Evolutionary conservation across 1,140 invertebrate genomes (phyloP).

Genomic region (Brachionus manjavacas): DNA sequence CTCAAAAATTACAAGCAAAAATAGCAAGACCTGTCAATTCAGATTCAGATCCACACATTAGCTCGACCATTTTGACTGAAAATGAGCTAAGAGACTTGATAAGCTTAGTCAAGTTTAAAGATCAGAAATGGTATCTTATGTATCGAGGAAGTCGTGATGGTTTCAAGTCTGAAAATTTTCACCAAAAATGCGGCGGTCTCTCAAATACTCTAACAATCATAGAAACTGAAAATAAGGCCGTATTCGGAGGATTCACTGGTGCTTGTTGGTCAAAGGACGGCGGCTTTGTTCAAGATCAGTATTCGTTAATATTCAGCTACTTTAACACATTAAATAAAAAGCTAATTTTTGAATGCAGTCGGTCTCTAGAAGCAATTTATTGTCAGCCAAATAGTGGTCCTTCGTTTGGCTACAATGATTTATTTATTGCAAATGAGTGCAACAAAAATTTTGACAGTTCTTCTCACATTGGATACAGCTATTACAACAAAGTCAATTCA

Average conservation of each 20-base stretch:
- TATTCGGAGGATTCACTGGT: conserved; percentile 45
- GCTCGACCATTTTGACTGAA: neutral
- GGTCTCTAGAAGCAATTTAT: neutral
- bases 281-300: conserved; percentile 17
- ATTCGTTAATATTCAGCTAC: conserved; percentile 44
- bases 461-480: neutral
- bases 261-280: conserved; percentile 33
- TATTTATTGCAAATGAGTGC: neutral
- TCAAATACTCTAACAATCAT: conserved; percentile 44
- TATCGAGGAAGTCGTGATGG: conserved; percentile 44
- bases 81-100: neutral
- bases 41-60: neutral
- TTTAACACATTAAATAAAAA: neutral
- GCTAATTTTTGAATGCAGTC: neutral
- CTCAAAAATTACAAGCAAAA: neutral
- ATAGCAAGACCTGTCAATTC: neutral
- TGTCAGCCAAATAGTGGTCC: neutral
- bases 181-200: conserved; percentile 43
- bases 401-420: conserved; percentile 11
- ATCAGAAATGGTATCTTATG: conserved; percentile 38
- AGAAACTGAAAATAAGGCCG: conserved; percentile 39
- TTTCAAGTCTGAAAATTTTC: conserved; percentile 42
- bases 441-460: neutral
- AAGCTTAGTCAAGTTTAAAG: neutral
- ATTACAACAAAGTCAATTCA: neutral